Conservation (phyloP, 1,140 invertebrate species). For the Meteorus sp. region DNA sequence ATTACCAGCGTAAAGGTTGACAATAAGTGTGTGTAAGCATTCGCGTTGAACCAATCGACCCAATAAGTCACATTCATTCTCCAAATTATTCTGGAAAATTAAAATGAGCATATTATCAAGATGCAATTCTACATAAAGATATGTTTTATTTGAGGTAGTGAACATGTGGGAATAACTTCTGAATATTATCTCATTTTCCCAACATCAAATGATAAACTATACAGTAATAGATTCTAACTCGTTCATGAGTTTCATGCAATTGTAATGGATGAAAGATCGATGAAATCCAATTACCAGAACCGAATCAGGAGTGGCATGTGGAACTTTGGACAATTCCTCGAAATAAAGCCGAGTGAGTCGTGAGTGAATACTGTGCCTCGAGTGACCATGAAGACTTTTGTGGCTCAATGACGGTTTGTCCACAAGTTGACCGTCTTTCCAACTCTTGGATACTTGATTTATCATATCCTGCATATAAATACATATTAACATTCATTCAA, state of each 20-base stretch:
- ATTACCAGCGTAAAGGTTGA: slow-evolving; percentile 88
- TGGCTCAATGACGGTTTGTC: slow-evolving; percentile 4
- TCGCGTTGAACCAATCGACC: slow-evolving; percentile 83
- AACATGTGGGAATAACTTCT: too few species aligned
- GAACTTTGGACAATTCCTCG: slow-evolving; percentile 53
- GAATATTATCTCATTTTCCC: too few species aligned
- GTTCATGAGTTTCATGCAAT: background rate
- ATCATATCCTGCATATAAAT: slow-evolving; percentile 48
- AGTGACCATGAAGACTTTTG: slow-evolving; percentile 9
- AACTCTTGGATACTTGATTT: slow-evolving; percentile 46
- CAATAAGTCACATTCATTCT: slow-evolving; percentile 77
- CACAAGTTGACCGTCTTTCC: slow-evolving; percentile 37
- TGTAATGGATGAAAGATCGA: background rate
- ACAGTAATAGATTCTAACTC: background rate
- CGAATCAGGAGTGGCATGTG: slow-evolving; percentile 55
- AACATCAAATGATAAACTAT: too few species aligned
- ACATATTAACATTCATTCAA: too few species aligned
- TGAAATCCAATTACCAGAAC: slow-evolving; percentile 57
- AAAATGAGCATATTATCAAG: slow-evolving; percentile 9
- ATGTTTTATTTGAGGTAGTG: slow-evolving; percentile 5
- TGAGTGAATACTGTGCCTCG: slow-evolving; percentile 47
- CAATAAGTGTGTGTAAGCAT: slow-evolving; percentile 82
- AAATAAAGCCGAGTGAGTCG: slow-evolving; percentile 57
- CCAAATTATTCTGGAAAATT: slow-evolving; percentile 64
- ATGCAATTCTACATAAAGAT: too few species aligned